Evolutionary conservation across 1,140 invertebrate species (phyloP).

Genomic region (Leptestheria dahalacensis): DNA sequence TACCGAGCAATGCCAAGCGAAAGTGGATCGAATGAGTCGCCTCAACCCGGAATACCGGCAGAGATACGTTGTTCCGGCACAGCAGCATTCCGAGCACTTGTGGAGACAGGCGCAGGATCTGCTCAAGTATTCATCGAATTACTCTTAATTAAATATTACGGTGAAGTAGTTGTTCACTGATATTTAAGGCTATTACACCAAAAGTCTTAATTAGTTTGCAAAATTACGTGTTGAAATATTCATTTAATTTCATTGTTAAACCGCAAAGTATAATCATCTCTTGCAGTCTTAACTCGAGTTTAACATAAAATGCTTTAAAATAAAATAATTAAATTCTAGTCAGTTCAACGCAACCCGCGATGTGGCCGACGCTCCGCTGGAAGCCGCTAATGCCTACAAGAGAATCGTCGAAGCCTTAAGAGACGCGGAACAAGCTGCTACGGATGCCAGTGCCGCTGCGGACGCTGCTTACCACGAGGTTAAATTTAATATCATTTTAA

Average conservation of each 20-base stretch:
- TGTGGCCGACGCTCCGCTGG: conserved; percentile 48
- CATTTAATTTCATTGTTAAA: no score
- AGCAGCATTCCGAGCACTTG: conserved; percentile 47
- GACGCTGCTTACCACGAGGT: conserved; percentile 39
- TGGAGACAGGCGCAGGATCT: conserved; percentile 44
- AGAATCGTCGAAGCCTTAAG: conserved; percentile 53
- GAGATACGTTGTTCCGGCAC: conserved; percentile 45
- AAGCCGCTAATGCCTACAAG: conserved; percentile 65
- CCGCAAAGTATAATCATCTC: no score
- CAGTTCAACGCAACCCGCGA: conserved; percentile 48
- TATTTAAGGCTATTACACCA: not conserved
- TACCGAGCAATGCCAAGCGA: conserved; percentile 36
- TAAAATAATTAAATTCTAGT: conserved; percentile 29
- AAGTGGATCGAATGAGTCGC: conserved; percentile 36
- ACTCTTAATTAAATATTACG: no score
- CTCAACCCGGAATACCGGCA: conserved; percentile 48
- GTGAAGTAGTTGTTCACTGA: no score
- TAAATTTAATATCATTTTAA: no score
- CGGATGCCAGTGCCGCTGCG: conserved; percentile 44
- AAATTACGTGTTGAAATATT: no score
- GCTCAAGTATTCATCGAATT: conserved; percentile 33
- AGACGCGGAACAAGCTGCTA: conserved; percentile 43
- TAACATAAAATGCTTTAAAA: no score
- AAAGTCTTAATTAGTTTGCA: not conserved
- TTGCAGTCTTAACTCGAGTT: no score